Percentiles rank a stretch among this genome's conserved stretches.
Evolutionary conservation across 2,113 vertebrate species (phyloP).

Genomic region (Caloenas nicobarica): DNA sequence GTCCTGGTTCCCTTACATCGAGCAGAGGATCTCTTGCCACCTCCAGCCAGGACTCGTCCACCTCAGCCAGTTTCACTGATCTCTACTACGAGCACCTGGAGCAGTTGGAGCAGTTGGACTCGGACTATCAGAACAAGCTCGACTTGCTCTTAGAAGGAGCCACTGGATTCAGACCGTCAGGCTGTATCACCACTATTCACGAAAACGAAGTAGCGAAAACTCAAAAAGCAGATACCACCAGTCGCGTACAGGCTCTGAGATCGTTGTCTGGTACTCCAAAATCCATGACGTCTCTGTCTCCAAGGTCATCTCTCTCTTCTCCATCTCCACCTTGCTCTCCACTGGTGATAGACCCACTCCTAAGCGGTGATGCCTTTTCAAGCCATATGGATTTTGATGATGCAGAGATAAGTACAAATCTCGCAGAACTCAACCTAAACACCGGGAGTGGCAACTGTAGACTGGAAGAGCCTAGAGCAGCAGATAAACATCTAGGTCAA

Average conservation of each 20-base stretch:
- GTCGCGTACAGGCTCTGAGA: slow-evolving; percentile 81
- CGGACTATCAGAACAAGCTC: slow-evolving; percentile 89
- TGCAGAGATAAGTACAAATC: slow-evolving; percentile 73
- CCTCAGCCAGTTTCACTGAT: slow-evolving; percentile 93
- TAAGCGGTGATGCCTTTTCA: slow-evolving; percentile 83
- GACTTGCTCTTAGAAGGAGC: slow-evolving; percentile 88
- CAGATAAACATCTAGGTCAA: slow-evolving; percentile 72
- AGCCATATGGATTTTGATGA: slow-evolving; percentile 81
- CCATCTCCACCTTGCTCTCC: slow-evolving; percentile 95
- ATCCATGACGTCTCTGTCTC: slow-evolving; percentile 91
- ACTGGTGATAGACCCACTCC: slow-evolving; percentile 82
- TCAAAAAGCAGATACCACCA: slow-evolving; percentile 57
- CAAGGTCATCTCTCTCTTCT: slow-evolving; percentile 94
- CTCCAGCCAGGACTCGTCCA: slow-evolving; percentile 90
- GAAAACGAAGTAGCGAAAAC: slow-evolving; percentile 88
- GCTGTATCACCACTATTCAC: slow-evolving; percentile 94
- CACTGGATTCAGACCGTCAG: slow-evolving; percentile 85
- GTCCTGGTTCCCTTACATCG: slow-evolving; percentile 89
- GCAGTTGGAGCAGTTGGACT: slow-evolving; percentile 84
- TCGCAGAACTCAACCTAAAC: slow-evolving; percentile 79
- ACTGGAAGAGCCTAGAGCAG: slow-evolving; percentile 67
- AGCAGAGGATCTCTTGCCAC: slow-evolving; percentile 91
- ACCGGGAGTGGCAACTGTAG: slow-evolving; percentile 67
- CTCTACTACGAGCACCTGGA: slow-evolving; percentile 91
- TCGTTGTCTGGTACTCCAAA: slow-evolving; percentile 87